Evolutionary conservation across 2,113 vertebrate genomes (phyloP), one percentile per base, ranked within the genome.

Genomic region (Calcarius ornatus): DNA sequence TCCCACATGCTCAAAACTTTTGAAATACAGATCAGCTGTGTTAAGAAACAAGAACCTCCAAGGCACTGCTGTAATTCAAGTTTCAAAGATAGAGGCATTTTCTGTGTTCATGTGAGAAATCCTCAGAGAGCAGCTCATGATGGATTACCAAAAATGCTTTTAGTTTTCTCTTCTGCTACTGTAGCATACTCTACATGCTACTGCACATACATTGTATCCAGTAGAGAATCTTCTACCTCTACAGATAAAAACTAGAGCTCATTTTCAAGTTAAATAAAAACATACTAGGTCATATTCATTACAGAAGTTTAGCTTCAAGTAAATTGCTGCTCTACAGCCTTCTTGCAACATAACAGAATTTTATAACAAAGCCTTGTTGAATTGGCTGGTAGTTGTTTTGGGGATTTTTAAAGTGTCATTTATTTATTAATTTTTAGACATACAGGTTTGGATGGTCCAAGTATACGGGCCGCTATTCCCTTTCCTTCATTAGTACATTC

Each of bases 381-480:
- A 81, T 10, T 79, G 30, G 12, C 31, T 87, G 51, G 37, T 56
- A 27, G 12, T 6, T 76, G 12, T 2, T 28, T 18, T 4, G 31
- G 28, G 27, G 6, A 30, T 42, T 48, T 38, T 56, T 30, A 1
- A 81, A 50, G 21, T 66, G 92, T 70, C 12, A 65, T 38, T 72
- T 90, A 90, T 51, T 68, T 27, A 56, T 30, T 93, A 40, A 27
- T 82, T 93, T 73, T 81, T 40, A 79, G 57, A 96, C 98, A 92
- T 98, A 99, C 99, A 50, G 99, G 99, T 98, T 99, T 99, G 76
- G 98, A 99, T 8, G 99, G 98, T 95, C 99, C 99, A 59, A 99
- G 98, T 86, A 99, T 99, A 42, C 99, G 98, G 8, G 98, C 98
- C 37, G 99, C 99, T 86, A 99, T 99, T 86, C 99, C 99, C 94